Evolutionary conservation across 1,140 invertebrate genomes (phyloP).

Genomic region (Luehdorfia chinensis): DNA sequence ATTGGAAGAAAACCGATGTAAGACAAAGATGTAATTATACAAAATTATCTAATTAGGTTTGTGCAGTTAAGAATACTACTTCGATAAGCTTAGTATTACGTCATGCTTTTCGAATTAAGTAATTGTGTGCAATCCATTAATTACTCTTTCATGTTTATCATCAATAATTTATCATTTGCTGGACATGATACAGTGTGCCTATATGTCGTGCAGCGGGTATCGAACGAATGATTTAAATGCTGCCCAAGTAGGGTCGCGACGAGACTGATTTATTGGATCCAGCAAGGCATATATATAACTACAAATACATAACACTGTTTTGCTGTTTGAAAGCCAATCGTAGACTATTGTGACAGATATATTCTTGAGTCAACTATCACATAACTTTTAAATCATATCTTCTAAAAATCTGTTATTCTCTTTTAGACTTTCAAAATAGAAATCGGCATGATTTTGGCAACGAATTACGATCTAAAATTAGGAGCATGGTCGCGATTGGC

Average conservation of each 20-base stretch:
- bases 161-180: conserved; percentile 9
- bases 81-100: no score
- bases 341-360: neutral
- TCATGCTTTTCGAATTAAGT: no score
- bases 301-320: conserved; percentile 5
- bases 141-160: neutral
- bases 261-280: conserved; percentile 39
- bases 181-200: conserved; percentile 20
- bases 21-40: no score
- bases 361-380: conserved; percentile 5
- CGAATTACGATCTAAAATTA: conserved; percentile 42
- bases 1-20: no score
- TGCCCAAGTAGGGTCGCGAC: conserved; percentile 29
- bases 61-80: no score
- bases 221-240: conserved; percentile 36
- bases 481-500: conserved; percentile 33
- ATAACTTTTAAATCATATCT: conserved; percentile 1
- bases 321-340: neutral
- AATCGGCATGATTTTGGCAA: conserved; percentile 40
- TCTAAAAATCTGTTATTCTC: conserved; percentile 20
- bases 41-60: no score
- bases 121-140: no score
- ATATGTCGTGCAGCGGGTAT: conserved; percentile 23
- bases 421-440: conserved; percentile 9
- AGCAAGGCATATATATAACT: conserved; percentile 33